phyloP scores from a whole-genome alignment of 2,113 vertebrate species.

The Labeo rohita region DNA sequence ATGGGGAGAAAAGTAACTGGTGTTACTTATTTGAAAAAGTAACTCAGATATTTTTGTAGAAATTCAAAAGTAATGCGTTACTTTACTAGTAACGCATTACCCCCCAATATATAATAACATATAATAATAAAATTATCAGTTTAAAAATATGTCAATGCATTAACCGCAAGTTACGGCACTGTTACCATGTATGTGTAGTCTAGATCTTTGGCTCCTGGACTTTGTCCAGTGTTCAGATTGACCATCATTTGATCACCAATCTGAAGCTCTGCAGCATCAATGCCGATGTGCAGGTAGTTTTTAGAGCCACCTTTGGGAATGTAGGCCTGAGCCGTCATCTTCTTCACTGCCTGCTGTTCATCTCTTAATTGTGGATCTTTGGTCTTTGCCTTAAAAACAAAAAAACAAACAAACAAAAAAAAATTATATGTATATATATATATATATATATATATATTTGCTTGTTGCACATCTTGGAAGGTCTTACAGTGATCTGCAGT shows the following conservation, averaged over 20 bases:
- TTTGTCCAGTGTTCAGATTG: constrained; percentile 56
- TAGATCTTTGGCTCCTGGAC: constrained; percentile 9
- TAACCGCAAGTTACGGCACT: too few relatives aligned
- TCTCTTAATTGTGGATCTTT: not conserved
- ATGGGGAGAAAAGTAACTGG: too few relatives aligned
- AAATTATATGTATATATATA: not conserved
- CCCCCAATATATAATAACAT: too few relatives aligned
- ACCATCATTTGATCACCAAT: constrained; percentile 50
- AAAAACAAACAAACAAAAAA: too few relatives aligned
- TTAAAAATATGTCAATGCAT: too few relatives aligned
- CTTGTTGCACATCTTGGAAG: not conserved
- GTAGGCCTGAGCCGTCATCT: constrained; percentile 62
- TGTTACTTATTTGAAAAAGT: too few relatives aligned
- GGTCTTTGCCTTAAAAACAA: constrained; percentile 62
- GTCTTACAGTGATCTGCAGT: too few relatives aligned
- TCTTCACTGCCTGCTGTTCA: constrained; percentile 57
- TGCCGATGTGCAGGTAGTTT: constrained; percentile 66
- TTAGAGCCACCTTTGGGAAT: constrained; percentile 40
- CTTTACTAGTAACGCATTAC: too few relatives aligned
- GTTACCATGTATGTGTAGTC: constrained; percentile 60
- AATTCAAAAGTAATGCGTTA: too few relatives aligned
- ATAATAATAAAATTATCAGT: too few relatives aligned
- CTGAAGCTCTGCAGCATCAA: not conserved
- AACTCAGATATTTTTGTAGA: too few relatives aligned
- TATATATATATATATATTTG: too few relatives aligned